phyloP scores from a whole-genome alignment of 1,140 invertebrate genomes.

The Cyclina sinensis region DNA sequence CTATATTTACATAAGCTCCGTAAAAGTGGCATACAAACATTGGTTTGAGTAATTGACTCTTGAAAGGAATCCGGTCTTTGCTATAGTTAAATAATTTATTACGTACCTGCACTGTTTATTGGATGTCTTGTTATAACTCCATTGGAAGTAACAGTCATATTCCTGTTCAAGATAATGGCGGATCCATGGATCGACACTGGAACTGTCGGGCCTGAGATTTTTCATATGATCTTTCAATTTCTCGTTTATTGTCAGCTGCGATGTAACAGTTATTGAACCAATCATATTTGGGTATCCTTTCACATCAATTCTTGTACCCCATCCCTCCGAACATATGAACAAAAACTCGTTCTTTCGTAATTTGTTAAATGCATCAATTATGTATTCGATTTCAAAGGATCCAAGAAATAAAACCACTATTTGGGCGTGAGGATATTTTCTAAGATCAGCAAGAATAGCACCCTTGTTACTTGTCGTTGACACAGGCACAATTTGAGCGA shows the following conservation, averaged over 20 bases:
- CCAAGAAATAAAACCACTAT: slow-evolving; percentile 32
- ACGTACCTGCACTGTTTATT: slow-evolving; percentile 23
- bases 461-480: background rate
- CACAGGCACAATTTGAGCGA: background rate
- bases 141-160: slow-evolving; percentile 47
- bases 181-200: slow-evolving; percentile 14
- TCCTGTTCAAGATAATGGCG: slow-evolving; percentile 2
- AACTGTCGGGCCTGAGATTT: background rate
- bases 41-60: no score
- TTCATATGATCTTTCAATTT: slow-evolving; percentile 34
- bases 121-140: slow-evolving; percentile 55
- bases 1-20: no score
- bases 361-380: background rate
- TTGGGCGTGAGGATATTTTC: background rate
- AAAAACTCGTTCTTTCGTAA: slow-evolving; percentile 34
- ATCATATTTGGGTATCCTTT: background rate
- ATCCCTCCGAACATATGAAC: slow-evolving; percentile 52
- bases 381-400: background rate
- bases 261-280: slow-evolving; percentile 39
- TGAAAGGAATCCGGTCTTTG: no score
- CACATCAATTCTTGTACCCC: slow-evolving; percentile 19
- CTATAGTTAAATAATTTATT: no score
- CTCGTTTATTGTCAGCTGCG: slow-evolving; percentile 29
- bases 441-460: background rate
- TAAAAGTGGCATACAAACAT: no score